Evolutionary conservation across 2,113 vertebrate species (phyloP), one percentile per base, ranked within the genome.

Genomic region (Cephalopterus ornatus): DNA sequence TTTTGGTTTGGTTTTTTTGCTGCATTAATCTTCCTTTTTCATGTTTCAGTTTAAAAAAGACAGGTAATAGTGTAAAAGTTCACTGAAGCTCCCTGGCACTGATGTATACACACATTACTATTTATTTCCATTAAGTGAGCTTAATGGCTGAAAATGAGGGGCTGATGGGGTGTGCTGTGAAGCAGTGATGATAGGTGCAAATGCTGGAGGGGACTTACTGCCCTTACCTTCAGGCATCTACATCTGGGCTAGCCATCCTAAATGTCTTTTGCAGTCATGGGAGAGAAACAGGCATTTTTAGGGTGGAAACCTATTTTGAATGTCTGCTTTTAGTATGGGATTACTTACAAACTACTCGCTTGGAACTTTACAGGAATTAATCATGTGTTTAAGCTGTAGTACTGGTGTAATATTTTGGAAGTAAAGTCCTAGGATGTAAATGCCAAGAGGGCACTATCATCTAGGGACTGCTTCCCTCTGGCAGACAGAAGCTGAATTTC

Each of bases 231-330:
- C 88, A 95, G 94, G 19, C 72, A 67, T 83, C 91, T 65, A 20
- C 68, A 74, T 84, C 92, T 97, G 96, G 79, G 42, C 79, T 89
- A 67, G 63, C 87, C 52, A 89, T 74, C 76, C 76, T 52, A 86
- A 71, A 93, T 93, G 85, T 63, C 91, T 96, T 96, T 91, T 86
- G 68, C 94, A 96, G 95, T 78, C 61, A 1, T 55, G 56, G 76
- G 83, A 95, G 67, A 75, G 63, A 67, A 93, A 81, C 32, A 94
- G 68, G 63, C 80, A 37, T 90, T 85, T 93, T 88, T 59, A 67
- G 83, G 18, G 23, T 93, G 83, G 92, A 92, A 93, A 86, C 79
- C 49, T 80, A 5, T 81, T 84, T 92, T 86, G 50, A 89, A 74
- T 59, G 86, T 87, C 83, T 95, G 83, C 72, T 77, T 93, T 86